These are phyloP conservation scores for Drosophila peninsularis DNA, from an alignment of 2,888 invertebrate species.

Conservation along the genomic window DNA sequence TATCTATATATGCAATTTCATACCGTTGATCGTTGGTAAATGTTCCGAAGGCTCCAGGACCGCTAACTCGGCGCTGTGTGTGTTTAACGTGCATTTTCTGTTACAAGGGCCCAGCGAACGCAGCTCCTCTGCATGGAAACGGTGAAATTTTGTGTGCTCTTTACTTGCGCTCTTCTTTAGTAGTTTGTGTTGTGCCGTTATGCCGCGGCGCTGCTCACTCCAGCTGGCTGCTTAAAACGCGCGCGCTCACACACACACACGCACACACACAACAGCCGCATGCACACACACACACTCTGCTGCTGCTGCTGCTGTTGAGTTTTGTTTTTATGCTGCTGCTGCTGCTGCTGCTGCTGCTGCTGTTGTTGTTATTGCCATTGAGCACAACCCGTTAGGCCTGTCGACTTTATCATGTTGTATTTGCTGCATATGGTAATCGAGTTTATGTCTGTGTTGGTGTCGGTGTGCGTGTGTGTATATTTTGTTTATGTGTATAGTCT, in stretches of 20 bases:
- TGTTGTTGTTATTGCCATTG: slow-evolving; percentile 57
- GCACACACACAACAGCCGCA: slow-evolving; percentile 15
- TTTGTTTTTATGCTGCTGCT: slow-evolving; percentile 36
- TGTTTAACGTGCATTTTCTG: slow-evolving; percentile 84
- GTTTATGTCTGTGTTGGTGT: slow-evolving; percentile 17
- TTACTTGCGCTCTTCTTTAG: slow-evolving; percentile 43
- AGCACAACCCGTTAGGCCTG: slow-evolving; percentile 53
- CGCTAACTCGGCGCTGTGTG: slow-evolving; percentile 85
- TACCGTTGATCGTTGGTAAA: slow-evolving; percentile 84
- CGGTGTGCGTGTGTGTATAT: slow-evolving; percentile 8
- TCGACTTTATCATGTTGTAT: slow-evolving; percentile 65
- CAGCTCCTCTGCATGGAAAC: slow-evolving; percentile 54
- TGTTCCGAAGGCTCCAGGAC: slow-evolving; percentile 85
- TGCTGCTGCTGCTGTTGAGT: slow-evolving; percentile 17
- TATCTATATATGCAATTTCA: slow-evolving; percentile 31
- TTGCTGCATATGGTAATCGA: slow-evolving; percentile 39
- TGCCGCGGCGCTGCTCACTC: slow-evolving; percentile 1
- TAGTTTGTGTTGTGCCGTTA: neutral
- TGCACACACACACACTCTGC: slow-evolving; percentile 16
- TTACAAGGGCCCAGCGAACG: slow-evolving; percentile 26
- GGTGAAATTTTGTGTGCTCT: slow-evolving; percentile 54
- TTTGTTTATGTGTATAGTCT: slow-evolving; percentile 11
- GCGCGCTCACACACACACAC: slow-evolving; percentile 14
- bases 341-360: slow-evolving; percentile 43
- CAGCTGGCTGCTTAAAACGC: slow-evolving; percentile 3